These are phyloP conservation scores for Ylistrum balloti DNA, from an alignment of 1,140 invertebrate species.

Conservation along the genomic window DNA sequence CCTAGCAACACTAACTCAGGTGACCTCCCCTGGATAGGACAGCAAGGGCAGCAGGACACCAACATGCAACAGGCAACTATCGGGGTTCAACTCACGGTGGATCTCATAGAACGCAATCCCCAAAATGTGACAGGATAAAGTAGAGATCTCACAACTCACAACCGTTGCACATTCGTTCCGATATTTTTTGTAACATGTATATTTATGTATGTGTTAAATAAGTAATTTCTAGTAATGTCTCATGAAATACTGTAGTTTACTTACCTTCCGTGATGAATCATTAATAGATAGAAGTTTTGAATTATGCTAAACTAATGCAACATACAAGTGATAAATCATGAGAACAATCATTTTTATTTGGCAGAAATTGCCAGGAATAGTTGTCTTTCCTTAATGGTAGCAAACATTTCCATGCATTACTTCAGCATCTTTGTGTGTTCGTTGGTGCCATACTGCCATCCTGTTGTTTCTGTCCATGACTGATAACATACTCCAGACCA, in stretches of 20 bases:
- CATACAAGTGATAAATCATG: too few species aligned
- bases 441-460: neutral
- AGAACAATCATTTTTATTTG: neutral
- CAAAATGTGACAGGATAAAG: neutral
- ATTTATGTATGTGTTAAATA: too few species aligned
- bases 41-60: constrained; percentile 24
- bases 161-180: neutral
- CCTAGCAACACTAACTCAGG: constrained; percentile 39
- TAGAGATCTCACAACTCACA: neutral
- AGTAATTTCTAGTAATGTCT: too few species aligned
- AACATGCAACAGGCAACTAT: neutral
- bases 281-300: too few species aligned
- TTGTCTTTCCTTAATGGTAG: too few species aligned
- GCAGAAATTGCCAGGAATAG: neutral
- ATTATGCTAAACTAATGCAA: too few species aligned
- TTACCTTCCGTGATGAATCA: too few species aligned
- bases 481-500: neutral
- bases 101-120: constrained; percentile 28
- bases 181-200: neutral
- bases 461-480: neutral
- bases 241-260: too few species aligned
- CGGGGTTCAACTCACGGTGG: neutral
- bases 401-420: neutral
- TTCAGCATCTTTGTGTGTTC: neutral
- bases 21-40: constrained; percentile 29